Conservation (phyloP, 2,888 invertebrate species). For the Harpalus rufipes region DNA sequence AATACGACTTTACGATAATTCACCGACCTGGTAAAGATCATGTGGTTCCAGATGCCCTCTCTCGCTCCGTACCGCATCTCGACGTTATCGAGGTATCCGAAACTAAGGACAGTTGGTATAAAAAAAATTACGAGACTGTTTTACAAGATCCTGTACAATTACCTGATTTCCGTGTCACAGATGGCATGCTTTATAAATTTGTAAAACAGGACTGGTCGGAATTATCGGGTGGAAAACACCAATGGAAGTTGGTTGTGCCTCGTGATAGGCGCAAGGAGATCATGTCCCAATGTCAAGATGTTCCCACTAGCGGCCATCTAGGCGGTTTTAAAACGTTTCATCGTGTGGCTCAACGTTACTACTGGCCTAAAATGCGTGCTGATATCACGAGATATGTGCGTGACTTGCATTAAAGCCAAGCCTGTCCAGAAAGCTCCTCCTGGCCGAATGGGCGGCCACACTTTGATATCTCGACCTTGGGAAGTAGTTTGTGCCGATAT, state of each 20-base stretch:
- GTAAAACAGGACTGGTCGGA: background rate
- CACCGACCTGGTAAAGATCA: background rate
- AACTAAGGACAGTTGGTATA: background rate
- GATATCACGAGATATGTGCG: slow-evolving; percentile 69
- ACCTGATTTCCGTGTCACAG: background rate
- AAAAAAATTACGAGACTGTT: slow-evolving; percentile 16
- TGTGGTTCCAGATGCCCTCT: slow-evolving; percentile 44
- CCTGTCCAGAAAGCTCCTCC: slow-evolving; percentile 67
- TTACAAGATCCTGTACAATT: background rate
- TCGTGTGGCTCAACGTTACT: background rate
- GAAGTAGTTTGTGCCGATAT: slow-evolving; percentile 68
- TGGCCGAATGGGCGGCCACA: slow-evolving; percentile 68
- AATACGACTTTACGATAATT: background rate
- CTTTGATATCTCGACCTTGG: slow-evolving; percentile 30
- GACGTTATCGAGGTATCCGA: background rate
- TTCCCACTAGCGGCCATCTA: background rate
- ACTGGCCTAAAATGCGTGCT: background rate
- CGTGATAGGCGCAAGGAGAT: background rate
- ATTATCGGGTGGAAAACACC: background rate
- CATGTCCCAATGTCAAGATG: background rate
- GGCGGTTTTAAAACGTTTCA: background rate
- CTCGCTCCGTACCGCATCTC: slow-evolving; percentile 8
- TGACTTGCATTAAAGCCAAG: slow-evolving; percentile 69
- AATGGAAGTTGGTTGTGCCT: slow-evolving; percentile 29
- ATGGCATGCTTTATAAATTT: background rate